Evolutionary conservation across 2,113 vertebrate species (phyloP).

Genomic region (Ailuropoda melanoleuca): DNA sequence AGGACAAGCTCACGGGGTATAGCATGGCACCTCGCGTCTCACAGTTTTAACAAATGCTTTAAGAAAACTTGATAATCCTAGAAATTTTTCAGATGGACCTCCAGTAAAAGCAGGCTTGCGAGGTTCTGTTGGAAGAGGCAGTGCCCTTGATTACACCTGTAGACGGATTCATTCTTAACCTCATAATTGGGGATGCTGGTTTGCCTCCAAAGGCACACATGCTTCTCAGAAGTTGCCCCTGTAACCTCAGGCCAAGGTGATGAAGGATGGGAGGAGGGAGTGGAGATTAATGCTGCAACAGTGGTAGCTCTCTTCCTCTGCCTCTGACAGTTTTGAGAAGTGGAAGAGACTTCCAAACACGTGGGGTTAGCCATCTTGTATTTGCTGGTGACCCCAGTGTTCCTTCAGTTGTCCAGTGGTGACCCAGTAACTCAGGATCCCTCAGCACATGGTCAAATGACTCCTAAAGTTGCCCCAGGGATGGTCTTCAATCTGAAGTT

Average conservation of each 20-base stretch:
- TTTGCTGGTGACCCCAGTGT: not conserved
- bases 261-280: not conserved
- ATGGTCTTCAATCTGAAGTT: not conserved
- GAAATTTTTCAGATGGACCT: not conserved
- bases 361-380: not conserved
- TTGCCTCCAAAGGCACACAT: not conserved
- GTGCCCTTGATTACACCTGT: not conserved
- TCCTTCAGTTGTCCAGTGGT: not conserved
- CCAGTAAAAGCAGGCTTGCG: not conserved
- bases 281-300: not conserved
- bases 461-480: not conserved
- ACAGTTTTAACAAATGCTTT: not conserved
- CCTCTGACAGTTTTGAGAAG: not conserved
- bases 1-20: accelerated
- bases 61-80: not conserved
- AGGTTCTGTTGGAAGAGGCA: no score
- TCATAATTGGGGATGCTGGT: accelerated
- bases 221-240: not conserved
- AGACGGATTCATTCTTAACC: not conserved
- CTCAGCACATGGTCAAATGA: not conserved
- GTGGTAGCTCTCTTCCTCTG: not conserved
- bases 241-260: not conserved
- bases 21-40: accelerated
- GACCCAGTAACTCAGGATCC: not conserved
- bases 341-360: not conserved